phyloP scores from a whole-genome alignment of 2,888 invertebrate species.

The Branchipolynoe longqiensis region DNA sequence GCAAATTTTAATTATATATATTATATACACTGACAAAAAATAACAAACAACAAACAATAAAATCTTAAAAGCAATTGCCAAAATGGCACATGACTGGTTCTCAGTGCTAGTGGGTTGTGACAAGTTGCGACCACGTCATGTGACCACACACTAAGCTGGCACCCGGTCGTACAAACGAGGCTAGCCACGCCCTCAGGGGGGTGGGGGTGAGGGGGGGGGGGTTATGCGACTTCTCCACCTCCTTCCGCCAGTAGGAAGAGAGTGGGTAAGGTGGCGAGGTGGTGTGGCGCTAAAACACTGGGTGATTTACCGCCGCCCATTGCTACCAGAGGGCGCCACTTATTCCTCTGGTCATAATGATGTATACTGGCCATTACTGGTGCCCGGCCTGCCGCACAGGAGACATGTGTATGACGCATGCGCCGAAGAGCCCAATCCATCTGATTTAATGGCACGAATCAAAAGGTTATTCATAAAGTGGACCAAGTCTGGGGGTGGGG shows the following conservation, averaged over 20 bases:
- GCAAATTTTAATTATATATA: too few relatives aligned
- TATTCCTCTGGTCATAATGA: conserved; percentile 15
- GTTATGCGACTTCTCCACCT: conserved; percentile 14
- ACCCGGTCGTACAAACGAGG: neutral
- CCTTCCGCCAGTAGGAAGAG: conserved; percentile 29
- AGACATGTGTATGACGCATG: conserved; percentile 26
- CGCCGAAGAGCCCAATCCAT: conserved; percentile 10
- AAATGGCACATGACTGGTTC: too few relatives aligned
- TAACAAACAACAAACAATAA: too few relatives aligned
- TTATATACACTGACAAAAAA: too few relatives aligned
- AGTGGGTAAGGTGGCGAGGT: conserved; percentile 30
- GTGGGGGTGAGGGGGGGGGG: too few relatives aligned
- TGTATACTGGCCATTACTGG: conserved; percentile 34
- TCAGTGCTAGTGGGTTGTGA: too few relatives aligned
- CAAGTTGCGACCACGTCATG: too few relatives aligned
- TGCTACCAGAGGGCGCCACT: conserved; percentile 27
- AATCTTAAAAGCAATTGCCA: too few relatives aligned
- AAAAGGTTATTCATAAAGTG: conserved; percentile 51
- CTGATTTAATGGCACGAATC: conserved; percentile 34
- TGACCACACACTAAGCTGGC: too few relatives aligned
- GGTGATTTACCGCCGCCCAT: conserved; percentile 32
- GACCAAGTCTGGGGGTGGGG: neutral
- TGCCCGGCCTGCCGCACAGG: neutral
- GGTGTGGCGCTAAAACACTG: conserved; percentile 25
- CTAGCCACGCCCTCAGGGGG: conserved; percentile 6